Conservation (phyloP, 2,113 vertebrate species). For the Pungitius pungitius region DNA sequence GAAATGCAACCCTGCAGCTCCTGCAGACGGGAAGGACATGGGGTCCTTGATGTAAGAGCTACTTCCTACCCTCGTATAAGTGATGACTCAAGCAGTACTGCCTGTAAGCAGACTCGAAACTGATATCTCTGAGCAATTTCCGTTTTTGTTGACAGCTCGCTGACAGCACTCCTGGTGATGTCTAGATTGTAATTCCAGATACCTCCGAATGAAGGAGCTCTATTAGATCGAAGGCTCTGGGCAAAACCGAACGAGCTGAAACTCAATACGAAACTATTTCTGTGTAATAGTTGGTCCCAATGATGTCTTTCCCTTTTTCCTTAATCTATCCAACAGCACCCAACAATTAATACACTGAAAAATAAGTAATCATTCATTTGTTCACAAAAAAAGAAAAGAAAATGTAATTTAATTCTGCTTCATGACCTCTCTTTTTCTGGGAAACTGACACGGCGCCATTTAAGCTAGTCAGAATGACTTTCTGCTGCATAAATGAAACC, state of each 20-base stretch:
- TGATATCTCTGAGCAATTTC: slow-evolving; percentile 9
- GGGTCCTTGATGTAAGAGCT: slow-evolving; percentile 3
- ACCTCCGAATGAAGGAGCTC: slow-evolving; percentile 18
- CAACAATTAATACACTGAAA: slow-evolving; percentile 46
- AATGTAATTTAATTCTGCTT: slow-evolving; percentile 25
- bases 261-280: slow-evolving; percentile 37
- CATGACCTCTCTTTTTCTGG: slow-evolving; percentile 27
- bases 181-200: slow-evolving; percentile 30
- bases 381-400: slow-evolving; percentile 24
- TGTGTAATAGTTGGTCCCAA: slow-evolving; percentile 41
- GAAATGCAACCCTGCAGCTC: slow-evolving; percentile 9
- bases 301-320: slow-evolving; percentile 57
- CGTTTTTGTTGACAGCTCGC: slow-evolving; percentile 1
- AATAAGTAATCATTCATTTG: slow-evolving; percentile 52
- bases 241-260: slow-evolving; percentile 34
- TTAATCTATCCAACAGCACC: slow-evolving; percentile 36
- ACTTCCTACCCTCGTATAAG: background rate
- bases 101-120: background rate
- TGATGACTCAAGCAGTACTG: background rate
- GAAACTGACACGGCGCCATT: slow-evolving; percentile 53
- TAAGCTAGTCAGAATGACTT: slow-evolving; percentile 31
- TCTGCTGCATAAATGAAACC: background rate
- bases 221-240: slow-evolving; percentile 28
- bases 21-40: slow-evolving; percentile 1
- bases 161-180: background rate